phyloP scores from a whole-genome alignment of 2,888 invertebrate genomes.

The Diplolepis rosae region DNA sequence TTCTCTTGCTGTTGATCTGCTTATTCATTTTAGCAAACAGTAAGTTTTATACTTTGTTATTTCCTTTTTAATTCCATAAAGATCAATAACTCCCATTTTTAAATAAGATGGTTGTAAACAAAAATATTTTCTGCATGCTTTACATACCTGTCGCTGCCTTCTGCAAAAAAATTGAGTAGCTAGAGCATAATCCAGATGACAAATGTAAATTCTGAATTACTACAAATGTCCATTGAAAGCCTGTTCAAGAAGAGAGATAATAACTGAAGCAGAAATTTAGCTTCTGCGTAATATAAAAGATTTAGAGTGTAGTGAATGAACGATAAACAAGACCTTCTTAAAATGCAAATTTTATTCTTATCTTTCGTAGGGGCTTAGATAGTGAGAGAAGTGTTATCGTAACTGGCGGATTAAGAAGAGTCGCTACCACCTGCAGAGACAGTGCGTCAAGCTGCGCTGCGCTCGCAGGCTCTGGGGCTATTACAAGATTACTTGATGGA shows the following conservation, averaged over 20 bases:
- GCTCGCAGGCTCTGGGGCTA: slow-evolving; percentile 71
- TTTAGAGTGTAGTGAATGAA: slow-evolving; percentile 1
- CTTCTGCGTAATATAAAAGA: not conserved
- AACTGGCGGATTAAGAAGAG: slow-evolving; percentile 67
- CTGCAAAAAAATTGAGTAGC: not conserved
- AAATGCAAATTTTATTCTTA: slow-evolving; percentile 22
- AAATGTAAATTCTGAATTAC: not conserved
- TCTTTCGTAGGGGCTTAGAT: slow-evolving; percentile 59
- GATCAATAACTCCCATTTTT: slow-evolving; percentile 11
- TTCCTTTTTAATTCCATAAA: no score
- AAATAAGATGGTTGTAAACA: not conserved
- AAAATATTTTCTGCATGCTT: not conserved
- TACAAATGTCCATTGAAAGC: not conserved
- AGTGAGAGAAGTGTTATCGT: slow-evolving; percentile 61
- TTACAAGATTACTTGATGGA: slow-evolving; percentile 70
- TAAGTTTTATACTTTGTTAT: no score
- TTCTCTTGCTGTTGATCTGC: slow-evolving; percentile 77
- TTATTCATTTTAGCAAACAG: slow-evolving; percentile 78
- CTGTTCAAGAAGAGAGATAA: not conserved
- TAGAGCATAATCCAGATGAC: not conserved
- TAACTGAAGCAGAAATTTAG: not conserved
- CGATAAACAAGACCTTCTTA: slow-evolving; percentile 4
- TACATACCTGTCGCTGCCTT: not conserved
- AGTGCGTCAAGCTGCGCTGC: slow-evolving; percentile 71
- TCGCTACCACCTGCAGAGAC: slow-evolving; percentile 71